These are phyloP conservation scores for Seriola aureovittata DNA, from an alignment of 2,113 vertebrate species.

Conservation along the genomic window DNA sequence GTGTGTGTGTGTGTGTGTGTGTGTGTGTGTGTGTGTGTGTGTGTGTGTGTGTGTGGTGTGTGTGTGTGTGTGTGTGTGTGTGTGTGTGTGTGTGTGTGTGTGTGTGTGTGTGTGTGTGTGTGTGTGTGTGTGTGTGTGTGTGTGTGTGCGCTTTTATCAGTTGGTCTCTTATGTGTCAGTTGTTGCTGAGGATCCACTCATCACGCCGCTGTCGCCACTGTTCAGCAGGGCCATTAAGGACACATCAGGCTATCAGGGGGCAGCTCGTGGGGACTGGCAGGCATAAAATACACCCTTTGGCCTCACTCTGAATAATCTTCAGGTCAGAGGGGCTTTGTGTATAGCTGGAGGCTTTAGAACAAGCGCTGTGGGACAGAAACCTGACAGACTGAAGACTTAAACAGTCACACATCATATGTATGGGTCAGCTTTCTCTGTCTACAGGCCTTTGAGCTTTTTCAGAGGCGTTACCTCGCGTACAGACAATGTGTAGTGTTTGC, in stretches of 20 bases:
- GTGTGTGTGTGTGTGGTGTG: background rate
- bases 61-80: too few species aligned
- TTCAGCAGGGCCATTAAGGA: slow-evolving; percentile 75
- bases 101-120: slow-evolving; percentile 30
- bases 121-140: slow-evolving; percentile 13
- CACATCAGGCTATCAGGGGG: slow-evolving; percentile 70
- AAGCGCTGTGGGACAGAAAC: slow-evolving; percentile 47
- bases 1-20: slow-evolving; percentile 4
- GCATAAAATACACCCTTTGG: slow-evolving; percentile 74
- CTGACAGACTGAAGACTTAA: slow-evolving; percentile 51
- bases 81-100: background rate
- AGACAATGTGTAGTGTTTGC: slow-evolving; percentile 6
- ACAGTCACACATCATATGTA: slow-evolving; percentile 46
- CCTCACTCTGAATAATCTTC: slow-evolving; percentile 72
- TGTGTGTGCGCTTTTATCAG: slow-evolving; percentile 57
- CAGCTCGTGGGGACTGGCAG: slow-evolving; percentile 62
- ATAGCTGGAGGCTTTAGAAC: slow-evolving; percentile 48
- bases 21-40: slow-evolving; percentile 25
- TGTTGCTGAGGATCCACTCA: slow-evolving; percentile 75
- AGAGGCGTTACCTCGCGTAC: background rate
- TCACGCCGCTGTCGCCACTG: slow-evolving; percentile 71
- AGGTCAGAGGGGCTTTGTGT: slow-evolving; percentile 60
- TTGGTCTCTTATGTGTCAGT: slow-evolving; percentile 70
- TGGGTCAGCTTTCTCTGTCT: slow-evolving; percentile 36
- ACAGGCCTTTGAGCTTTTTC: background rate